Evolutionary conservation across 2,113 vertebrate species (phyloP).

Genomic region (Hylia prasina): DNA sequence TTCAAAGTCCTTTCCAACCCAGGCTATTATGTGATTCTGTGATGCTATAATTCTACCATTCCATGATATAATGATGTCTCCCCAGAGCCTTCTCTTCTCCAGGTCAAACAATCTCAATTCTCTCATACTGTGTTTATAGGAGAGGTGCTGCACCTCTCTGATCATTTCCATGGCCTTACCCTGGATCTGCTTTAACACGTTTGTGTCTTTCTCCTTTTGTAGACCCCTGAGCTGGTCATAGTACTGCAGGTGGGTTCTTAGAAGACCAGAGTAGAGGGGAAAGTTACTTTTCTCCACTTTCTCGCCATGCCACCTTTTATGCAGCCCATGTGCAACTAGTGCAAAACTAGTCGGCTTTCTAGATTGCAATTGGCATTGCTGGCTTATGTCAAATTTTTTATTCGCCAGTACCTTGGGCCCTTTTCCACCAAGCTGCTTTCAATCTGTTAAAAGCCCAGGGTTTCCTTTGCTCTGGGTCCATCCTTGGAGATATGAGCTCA

Average conservation of each 20-base stretch:
- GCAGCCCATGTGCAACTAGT: no score
- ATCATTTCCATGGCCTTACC: not conserved
- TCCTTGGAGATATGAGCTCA: not conserved
- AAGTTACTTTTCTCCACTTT: not conserved
- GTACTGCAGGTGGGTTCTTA: not conserved
- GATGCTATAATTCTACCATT: not conserved
- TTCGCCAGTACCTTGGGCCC: accelerated
- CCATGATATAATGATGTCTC: not conserved
- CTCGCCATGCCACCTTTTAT: not conserved
- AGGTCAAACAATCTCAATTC: not conserved
- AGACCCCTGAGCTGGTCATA: not conserved
- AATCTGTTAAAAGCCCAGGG: not conserved
- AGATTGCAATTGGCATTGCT: not conserved
- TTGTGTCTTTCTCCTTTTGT: not conserved
- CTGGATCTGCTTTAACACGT: not conserved
- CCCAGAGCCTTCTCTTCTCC: not conserved
- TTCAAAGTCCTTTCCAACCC: not conserved
- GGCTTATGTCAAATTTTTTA: not conserved
- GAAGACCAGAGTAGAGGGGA: not conserved
- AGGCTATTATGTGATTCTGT: not conserved
- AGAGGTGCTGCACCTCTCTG: not conserved
- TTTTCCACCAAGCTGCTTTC: not conserved
- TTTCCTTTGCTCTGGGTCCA: not conserved
- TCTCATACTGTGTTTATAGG: accelerated
- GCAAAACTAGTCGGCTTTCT: not conserved